Percentiles rank a stretch among this genome's conserved stretches.
These are phyloP conservation scores for Frieseomelitta varia DNA, from an alignment of 1,140 invertebrate species.

Conservation along the genomic window DNA sequence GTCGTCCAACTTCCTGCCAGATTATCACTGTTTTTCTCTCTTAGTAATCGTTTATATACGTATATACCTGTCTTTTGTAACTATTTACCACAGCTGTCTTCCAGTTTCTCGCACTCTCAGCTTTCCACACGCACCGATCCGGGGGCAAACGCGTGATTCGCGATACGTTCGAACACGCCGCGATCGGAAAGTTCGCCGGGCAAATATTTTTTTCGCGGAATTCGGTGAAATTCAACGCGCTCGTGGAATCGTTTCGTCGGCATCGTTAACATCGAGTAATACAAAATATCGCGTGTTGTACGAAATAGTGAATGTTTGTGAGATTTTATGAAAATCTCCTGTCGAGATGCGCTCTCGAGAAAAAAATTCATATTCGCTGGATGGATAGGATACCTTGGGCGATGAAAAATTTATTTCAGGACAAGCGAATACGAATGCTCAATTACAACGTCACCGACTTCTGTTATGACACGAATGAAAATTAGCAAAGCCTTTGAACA, in stretches of 20 bases:
- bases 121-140: constrained; percentile 9
- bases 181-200: background rate
- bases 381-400: background rate
- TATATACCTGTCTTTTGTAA: constrained; percentile 17
- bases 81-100: constrained; percentile 16
- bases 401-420: background rate
- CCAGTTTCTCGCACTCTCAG: constrained; percentile 55
- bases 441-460: background rate
- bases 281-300: background rate
- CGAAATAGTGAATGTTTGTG: background rate
- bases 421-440: background rate
- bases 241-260: background rate
- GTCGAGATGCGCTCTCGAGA: no score
- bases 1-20: constrained; percentile 10
- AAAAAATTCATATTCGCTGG: background rate
- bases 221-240: background rate
- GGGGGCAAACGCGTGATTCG: background rate
- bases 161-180: background rate
- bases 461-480: background rate
- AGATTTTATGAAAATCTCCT: background rate
- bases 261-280: background rate
- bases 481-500: background rate
- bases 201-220: background rate
- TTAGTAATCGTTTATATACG: background rate
- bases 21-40: background rate